Evolutionary conservation across 2,113 vertebrate genomes (phyloP).

Genomic region (Caranx ignobilis): DNA sequence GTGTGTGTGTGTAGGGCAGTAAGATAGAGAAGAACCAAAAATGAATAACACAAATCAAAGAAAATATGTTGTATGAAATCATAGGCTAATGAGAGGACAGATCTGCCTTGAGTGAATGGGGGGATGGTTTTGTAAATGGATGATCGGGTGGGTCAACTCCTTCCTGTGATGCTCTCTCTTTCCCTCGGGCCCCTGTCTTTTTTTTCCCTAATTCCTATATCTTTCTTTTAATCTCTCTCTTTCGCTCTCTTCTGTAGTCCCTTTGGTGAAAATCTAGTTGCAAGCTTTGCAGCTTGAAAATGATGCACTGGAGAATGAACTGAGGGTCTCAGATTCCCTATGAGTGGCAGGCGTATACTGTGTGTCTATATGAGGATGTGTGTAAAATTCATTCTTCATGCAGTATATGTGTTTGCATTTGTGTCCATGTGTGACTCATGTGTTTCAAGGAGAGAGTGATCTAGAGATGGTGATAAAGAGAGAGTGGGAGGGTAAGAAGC

Average conservation of each 20-base stretch:
- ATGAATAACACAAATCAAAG: conserved; percentile 15
- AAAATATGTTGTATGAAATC: neutral
- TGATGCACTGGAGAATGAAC: neutral
- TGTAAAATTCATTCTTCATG: neutral
- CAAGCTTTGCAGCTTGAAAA: conserved; percentile 19
- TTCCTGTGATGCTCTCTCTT: conserved; percentile 38
- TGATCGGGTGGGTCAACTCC: conserved; percentile 67
- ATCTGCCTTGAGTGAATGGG: conserved; percentile 39
- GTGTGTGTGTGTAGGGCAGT: neutral
- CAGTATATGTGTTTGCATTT: neutral
- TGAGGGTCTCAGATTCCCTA: neutral
- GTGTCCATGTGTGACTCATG: neutral
- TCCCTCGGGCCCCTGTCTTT: neutral
- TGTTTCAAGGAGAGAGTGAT: neutral
- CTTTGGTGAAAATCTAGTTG: neutral
- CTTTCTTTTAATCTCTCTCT: conserved; percentile 6
- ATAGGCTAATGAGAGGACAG: conserved; percentile 23
- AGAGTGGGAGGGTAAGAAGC: neutral
- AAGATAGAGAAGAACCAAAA: neutral
- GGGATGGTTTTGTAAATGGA: conserved; percentile 62
- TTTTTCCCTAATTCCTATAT: neutral
- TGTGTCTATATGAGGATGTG: neutral
- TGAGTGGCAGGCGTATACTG: neutral
- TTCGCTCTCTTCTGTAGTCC: neutral
- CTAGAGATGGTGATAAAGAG: neutral